These are phyloP conservation scores for Actinernus sp. DNA, from an alignment of 92 coral and sea anemone genomes.

Conservation along the genomic window DNA sequence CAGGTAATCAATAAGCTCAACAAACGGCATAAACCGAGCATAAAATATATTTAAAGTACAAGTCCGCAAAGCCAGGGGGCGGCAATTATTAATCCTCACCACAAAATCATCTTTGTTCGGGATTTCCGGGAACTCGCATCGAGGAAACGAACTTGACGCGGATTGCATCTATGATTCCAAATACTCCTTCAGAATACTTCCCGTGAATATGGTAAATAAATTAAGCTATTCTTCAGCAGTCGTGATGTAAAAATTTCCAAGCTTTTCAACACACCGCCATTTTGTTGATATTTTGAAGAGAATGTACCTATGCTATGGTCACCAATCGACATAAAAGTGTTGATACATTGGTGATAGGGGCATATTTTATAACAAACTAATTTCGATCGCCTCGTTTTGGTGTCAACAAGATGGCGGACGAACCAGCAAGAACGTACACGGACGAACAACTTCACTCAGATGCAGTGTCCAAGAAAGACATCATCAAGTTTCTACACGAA, in stretches of 20 bases:
- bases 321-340: too few species aligned
- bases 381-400: conserved; percentile 55
- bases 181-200: too few species aligned
- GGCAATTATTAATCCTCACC: conserved; percentile 69
- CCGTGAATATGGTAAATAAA: too few species aligned
- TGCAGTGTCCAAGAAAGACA: conserved; percentile 96
- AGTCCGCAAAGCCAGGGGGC: not conserved
- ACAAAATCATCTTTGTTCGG: conserved; percentile 89
- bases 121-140: conserved; percentile 88
- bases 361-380: too few species aligned
- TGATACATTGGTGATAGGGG: too few species aligned
- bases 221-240: too few species aligned
- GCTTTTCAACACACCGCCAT: too few species aligned
- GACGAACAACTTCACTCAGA: conserved; percentile 88
- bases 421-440: conserved; percentile 73
- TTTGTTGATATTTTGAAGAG: conserved; percentile 11
- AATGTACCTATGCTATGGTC: conserved; percentile 14
- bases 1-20: too few species aligned
- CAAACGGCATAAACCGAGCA: too few species aligned
- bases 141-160: conserved; percentile 52
- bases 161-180: conserved; percentile 88
- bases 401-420: conserved; percentile 87
- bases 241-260: too few species aligned
- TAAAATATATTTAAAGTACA: not conserved
- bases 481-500: conserved; percentile 91